phyloP scores from a whole-genome alignment of 2,113 vertebrate genomes.

The Porphyrio hochstetteri region DNA sequence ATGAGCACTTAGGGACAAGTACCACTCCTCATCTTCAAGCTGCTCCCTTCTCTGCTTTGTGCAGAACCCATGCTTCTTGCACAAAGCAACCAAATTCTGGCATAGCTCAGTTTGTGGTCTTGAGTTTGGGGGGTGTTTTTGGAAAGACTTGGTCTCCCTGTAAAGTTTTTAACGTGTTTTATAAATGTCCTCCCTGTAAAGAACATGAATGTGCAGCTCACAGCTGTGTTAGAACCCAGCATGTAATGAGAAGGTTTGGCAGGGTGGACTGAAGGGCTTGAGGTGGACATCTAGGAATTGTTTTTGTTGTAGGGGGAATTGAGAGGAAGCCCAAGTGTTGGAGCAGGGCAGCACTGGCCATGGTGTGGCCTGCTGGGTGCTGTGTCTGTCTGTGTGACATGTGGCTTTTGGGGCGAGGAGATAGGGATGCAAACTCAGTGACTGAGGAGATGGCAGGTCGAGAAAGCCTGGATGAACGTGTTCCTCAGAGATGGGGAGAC shows the following conservation, averaged over 20 bases:
- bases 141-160: not conserved
- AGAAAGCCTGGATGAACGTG: not conserved
- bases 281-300: no score
- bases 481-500: not conserved
- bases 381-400: rapidly evolving
- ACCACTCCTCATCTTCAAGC: not conserved
- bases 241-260: rapidly evolving
- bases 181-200: slow-evolving; percentile 8
- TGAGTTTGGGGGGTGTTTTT: not conserved
- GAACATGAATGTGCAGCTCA: not conserved
- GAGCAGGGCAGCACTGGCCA: not conserved
- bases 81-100: not conserved
- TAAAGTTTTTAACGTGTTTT: slow-evolving; percentile 44
- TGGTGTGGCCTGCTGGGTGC: not conserved
- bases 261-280: not conserved
- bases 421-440: not conserved
- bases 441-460: not conserved
- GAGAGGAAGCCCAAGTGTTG: not conserved
- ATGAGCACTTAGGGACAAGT: not conserved
- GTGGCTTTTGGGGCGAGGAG: not conserved
- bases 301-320: not conserved
- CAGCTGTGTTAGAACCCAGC: not conserved
- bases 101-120: not conserved
- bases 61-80: not conserved
- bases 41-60: not conserved